phyloP scores from a whole-genome alignment of 2,797 vertebrate species.

The Chaunax sp. region DNA sequence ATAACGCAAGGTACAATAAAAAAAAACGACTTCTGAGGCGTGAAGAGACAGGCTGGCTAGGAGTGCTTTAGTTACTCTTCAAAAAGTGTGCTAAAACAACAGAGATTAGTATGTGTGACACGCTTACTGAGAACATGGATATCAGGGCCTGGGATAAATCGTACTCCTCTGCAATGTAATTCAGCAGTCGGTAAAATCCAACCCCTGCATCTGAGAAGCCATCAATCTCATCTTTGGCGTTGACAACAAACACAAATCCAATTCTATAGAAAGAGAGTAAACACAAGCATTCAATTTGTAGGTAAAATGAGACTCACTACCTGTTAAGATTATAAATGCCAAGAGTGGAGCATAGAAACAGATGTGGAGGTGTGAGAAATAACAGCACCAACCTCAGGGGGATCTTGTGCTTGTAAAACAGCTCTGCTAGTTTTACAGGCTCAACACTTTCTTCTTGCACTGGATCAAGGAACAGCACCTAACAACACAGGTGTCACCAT shows the following conservation, averaged over 20 bases:
- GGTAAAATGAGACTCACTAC: constrained; percentile 66
- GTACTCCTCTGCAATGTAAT: constrained; percentile 90
- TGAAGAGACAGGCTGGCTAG: constrained; percentile 34
- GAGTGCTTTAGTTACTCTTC: constrained; percentile 25
- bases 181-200: constrained; percentile 92
- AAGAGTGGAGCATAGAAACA: constrained; percentile 41
- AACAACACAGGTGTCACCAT: constrained; percentile 24
- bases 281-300: constrained; percentile 72
- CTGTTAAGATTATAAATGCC: constrained; percentile 67
- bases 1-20: constrained; percentile 49
- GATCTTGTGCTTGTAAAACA: constrained; percentile 91
- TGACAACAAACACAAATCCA: constrained; percentile 96
- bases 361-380: constrained; percentile 29
- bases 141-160: constrained; percentile 89
- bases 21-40: constrained; percentile 39
- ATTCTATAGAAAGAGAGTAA: constrained; percentile 84
- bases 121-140: constrained; percentile 88
- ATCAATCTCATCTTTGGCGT: constrained; percentile 87
- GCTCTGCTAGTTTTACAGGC: constrained; percentile 90
- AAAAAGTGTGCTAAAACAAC: constrained; percentile 47
- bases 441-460: constrained; percentile 86
- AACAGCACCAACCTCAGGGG: constrained; percentile 88
- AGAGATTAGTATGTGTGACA: constrained; percentile 56
- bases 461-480: constrained; percentile 91
- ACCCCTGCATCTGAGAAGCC: constrained; percentile 88